Base-by-base conservation (phyloP, 2,888 invertebrate species). In the Leptura quadrifasciata region DNA sequence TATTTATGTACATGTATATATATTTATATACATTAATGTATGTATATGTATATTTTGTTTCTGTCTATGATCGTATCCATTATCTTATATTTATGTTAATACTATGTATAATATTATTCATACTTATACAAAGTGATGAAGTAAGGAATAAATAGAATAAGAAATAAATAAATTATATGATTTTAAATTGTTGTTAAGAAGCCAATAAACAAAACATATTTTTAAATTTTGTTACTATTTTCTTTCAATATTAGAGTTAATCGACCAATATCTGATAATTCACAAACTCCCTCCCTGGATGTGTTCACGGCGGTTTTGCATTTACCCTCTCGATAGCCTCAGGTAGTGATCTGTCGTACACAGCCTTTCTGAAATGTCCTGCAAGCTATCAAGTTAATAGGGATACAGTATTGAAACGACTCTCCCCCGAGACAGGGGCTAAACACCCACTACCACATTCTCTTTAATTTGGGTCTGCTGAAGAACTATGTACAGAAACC, bases 341-440 rank as follows among this genome's bases (percentile, higher is more conserved):
- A 12, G 47, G 47, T n/a, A 15, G 39, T 15, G 47, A 47, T 15
- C n/a, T 47, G 47, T 47, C 47, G 47, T n/a, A 47, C 15, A 6
- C 15, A 47, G n/a, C 15, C 12, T 10, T n/a, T 47, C n/a, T 15
- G 15, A 47, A n/a, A 47, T 47, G 47, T 47, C 47, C n/a, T 47
- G 47, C n/a, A n/a, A n/a, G n/a, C 47, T n/a, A 47, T 47, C 47
- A n/a, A 47, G 47, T 47, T 47, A 47, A 47, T 47, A 47, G 47
- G n/a, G 47, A 47, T 47, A 47, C n/a, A 47, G 47, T n/a, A 47
- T 47, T 47, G 47, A n/a, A 47, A 47, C 15, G n/a, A 3, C 47
- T 47, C 2, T 47, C n/a, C 47, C n/a, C 47, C 5, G n/a, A n/a
- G 47, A 47, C n/a, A 1, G 12, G 47, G n/a, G 47, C 47, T 47